Conservation (phyloP, 2,797 vertebrate genomes). For the Onychomys leucogaster region DNA sequence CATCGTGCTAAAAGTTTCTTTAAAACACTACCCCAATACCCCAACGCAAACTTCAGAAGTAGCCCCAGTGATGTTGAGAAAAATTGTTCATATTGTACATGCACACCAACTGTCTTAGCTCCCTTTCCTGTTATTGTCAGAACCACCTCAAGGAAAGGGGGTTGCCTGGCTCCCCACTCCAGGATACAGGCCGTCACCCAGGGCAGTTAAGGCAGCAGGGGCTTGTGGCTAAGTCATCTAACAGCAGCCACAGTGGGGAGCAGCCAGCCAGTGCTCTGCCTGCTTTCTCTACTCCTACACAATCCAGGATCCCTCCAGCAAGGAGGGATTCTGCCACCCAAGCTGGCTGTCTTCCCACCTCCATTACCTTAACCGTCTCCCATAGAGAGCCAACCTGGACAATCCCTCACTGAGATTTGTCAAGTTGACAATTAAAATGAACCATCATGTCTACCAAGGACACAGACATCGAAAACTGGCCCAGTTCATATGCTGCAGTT, state of each 20-base stretch:
- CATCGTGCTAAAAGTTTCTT: slow-evolving; percentile 2
- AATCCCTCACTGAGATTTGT: background rate
- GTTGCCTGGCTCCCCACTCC: background rate
- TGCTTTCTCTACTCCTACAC: background rate
- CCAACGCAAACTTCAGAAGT: background rate
- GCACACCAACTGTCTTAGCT: background rate
- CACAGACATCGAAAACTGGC: slow-evolving; percentile 17
- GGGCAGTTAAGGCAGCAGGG: background rate
- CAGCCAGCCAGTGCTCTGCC: background rate
- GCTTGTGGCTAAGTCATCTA: background rate
- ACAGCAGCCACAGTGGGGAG: background rate
- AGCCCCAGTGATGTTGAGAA: background rate
- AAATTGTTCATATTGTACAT: background rate
- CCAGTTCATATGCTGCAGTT: slow-evolving; percentile 16
- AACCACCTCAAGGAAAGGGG: background rate
- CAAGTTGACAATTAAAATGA: background rate
- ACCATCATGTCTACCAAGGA: background rate
- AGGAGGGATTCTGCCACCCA: too few relatives aligned
- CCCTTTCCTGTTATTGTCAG: background rate
- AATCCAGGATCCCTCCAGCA: background rate
- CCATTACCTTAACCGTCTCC: background rate
- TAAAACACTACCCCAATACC: background rate
- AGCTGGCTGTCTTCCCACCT: background rate
- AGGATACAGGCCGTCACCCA: background rate
- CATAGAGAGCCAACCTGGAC: background rate